These are phyloP conservation scores for Drosophila pallidifrons DNA, from an alignment of 1,140 invertebrate species.

Conservation along the genomic window DNA sequence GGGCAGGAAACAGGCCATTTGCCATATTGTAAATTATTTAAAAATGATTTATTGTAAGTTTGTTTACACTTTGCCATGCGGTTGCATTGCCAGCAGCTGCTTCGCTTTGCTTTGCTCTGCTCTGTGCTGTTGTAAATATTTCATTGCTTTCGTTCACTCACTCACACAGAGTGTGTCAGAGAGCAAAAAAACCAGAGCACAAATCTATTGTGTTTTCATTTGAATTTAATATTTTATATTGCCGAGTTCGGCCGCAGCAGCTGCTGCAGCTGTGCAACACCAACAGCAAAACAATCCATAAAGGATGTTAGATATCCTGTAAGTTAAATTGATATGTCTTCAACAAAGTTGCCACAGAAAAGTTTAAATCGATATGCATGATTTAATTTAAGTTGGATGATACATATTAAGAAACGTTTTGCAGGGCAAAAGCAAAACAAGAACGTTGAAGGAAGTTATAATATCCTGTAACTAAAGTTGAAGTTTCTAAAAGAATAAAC, in stretches of 20 bases:
- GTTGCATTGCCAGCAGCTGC: slow-evolving; percentile 62
- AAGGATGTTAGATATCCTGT: slow-evolving; percentile 14
- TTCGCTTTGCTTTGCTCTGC: slow-evolving; percentile 17
- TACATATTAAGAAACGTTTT: too few relatives aligned
- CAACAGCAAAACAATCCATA: too few relatives aligned
- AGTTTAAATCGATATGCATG: too few relatives aligned
- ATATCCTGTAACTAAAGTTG: too few relatives aligned
- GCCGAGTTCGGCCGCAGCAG: slow-evolving; percentile 20
- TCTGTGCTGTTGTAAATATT: slow-evolving; percentile 46
- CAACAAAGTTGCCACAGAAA: too few relatives aligned
- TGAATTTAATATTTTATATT: slow-evolving; percentile 79
- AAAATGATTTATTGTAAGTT: slow-evolving; percentile 80
- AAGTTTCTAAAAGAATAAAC: too few relatives aligned
- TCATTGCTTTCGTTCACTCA: slow-evolving; percentile 24
- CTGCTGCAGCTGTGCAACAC: slow-evolving; percentile 4
- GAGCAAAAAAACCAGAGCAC: slow-evolving; percentile 46
- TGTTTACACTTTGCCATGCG: slow-evolving; percentile 76
- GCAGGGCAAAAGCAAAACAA: too few relatives aligned
- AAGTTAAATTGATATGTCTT: background rate
- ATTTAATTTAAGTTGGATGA: too few relatives aligned
- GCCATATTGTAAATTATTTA: slow-evolving; percentile 78
- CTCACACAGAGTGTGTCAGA: slow-evolving; percentile 7
- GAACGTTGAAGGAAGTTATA: too few relatives aligned
- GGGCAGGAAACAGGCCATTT: slow-evolving; percentile 25
- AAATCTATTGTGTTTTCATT: slow-evolving; percentile 79